Conservation (phyloP, 2,113 vertebrate species). For the Oryzias curvinotus region DNA sequence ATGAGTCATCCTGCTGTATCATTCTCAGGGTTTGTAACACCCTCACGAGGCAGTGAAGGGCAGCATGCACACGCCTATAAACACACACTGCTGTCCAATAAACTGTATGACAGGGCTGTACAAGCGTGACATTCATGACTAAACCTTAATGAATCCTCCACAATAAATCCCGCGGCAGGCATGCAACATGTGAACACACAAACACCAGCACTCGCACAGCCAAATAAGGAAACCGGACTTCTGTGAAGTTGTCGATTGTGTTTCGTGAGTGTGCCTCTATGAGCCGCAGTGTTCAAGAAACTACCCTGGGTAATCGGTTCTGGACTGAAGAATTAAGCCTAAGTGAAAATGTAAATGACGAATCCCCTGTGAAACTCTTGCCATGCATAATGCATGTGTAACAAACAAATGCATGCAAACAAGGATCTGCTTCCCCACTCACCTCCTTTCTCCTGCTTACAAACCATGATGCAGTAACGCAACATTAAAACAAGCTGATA, state of each 20-base stretch:
- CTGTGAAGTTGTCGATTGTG: background rate
- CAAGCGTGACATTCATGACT: constrained; percentile 32
- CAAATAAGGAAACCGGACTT: background rate
- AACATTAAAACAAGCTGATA: background rate
- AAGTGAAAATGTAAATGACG: constrained; percentile 46
- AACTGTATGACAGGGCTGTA: constrained; percentile 1
- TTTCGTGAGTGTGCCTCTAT: constrained; percentile 6
- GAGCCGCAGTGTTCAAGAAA: background rate
- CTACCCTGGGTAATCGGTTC: constrained; percentile 48
- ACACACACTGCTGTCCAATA: constrained; percentile 18
- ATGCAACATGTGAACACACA: constrained; percentile 2
- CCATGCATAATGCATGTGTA: constrained; percentile 49
- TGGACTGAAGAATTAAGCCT: constrained; percentile 50
- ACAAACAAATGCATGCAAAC: constrained; percentile 31
- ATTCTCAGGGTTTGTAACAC: constrained; percentile 59
- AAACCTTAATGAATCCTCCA: constrained; percentile 16
- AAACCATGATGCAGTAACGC: background rate
- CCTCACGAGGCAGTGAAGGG: constrained; percentile 33
- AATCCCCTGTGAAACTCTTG: constrained; percentile 29
- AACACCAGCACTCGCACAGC: constrained; percentile 2
- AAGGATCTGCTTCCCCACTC: constrained; percentile 6
- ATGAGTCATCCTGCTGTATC: constrained; percentile 74
- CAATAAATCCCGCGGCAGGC: constrained; percentile 5
- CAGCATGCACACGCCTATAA: constrained; percentile 17
- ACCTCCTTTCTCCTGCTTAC: background rate